phyloP scores from a whole-genome alignment of 2,888 invertebrate genomes.

The Drosophila birchii region DNA sequence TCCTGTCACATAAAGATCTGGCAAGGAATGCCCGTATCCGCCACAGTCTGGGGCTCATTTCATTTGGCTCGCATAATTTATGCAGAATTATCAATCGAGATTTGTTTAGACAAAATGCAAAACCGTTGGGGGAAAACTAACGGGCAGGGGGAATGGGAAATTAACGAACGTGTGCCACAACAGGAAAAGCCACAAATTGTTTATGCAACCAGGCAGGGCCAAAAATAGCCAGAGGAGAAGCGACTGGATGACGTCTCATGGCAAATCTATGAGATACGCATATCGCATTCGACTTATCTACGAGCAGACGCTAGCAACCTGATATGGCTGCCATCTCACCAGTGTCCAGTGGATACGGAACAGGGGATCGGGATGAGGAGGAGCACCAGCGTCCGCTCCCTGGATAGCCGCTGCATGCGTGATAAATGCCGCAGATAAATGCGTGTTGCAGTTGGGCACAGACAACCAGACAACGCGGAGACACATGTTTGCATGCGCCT shows the following conservation, averaged over 20 bases:
- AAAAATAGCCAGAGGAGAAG: constrained; percentile 41
- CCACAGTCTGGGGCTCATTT: constrained; percentile 58
- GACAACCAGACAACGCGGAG: constrained; percentile 77
- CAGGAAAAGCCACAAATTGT: constrained; percentile 69
- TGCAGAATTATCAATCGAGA: constrained; percentile 69
- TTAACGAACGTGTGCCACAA: constrained; percentile 51
- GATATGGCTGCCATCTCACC: constrained; percentile 64
- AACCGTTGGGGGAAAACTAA: constrained; percentile 21
- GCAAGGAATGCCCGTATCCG: constrained; percentile 46
- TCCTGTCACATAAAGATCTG: constrained; percentile 47
- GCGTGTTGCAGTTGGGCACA: constrained; percentile 71
- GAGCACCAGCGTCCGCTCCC: constrained; percentile 18
- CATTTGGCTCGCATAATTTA: constrained; percentile 65
- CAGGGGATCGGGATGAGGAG: constrained; percentile 12
- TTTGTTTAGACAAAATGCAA: constrained; percentile 68
- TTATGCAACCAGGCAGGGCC: constrained; percentile 54
- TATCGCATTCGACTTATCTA: constrained; percentile 78
- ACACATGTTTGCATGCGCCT: constrained; percentile 72
- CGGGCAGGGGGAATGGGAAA: constrained; percentile 4
- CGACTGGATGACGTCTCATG: constrained; percentile 29
- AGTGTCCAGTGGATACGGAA: constrained; percentile 12
- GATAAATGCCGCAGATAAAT: constrained; percentile 79
- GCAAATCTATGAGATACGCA: constrained; percentile 76
- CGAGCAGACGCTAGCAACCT: constrained; percentile 59
- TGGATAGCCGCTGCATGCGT: constrained; percentile 47